Conservation (phyloP, 1,140 invertebrate species). For the Bombus waltoni region DNA sequence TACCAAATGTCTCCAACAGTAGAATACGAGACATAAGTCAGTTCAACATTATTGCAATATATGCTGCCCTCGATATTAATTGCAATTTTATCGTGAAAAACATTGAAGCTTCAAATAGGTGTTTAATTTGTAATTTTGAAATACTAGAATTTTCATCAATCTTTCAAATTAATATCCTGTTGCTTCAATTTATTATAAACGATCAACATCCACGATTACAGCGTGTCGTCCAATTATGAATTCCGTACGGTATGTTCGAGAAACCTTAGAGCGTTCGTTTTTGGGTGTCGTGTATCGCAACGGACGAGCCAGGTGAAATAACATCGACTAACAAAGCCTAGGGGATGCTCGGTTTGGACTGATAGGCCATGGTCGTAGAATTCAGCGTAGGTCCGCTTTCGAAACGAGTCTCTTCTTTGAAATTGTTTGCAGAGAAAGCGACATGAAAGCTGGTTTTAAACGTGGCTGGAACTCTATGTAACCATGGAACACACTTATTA, state of each 20-base stretch:
- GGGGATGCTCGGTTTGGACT: not conserved
- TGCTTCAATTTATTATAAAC: not conserved
- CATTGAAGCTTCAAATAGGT: too few species aligned
- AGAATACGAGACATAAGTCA: too few species aligned
- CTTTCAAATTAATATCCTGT: not conserved
- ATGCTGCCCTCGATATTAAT: too few species aligned
- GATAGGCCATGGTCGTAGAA: conserved; percentile 4
- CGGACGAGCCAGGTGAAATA: not conserved
- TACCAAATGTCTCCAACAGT: too few species aligned
- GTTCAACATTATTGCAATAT: too few species aligned
- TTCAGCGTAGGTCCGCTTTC: conserved; percentile 8
- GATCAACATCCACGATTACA: not conserved
- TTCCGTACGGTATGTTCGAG: not conserved
- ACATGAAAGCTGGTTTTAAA: conserved; percentile 23
- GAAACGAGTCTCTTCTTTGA: conserved; percentile 1
- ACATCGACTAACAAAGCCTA: not conserved
- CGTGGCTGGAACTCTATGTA: not conserved
- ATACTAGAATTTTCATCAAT: not conserved
- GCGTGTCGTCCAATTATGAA: not conserved
- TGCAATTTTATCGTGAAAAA: too few species aligned
- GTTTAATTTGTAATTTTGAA: too few species aligned
- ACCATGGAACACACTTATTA: not conserved
- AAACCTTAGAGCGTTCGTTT: conserved; percentile 19
- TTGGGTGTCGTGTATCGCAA: conserved; percentile 19
- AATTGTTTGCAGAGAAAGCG: conserved; percentile 39